Evolutionary conservation across 1,140 invertebrate species (phyloP), one percentile per base, ranked within the genome.

Genomic region (Melitaea cinxia): DNA sequence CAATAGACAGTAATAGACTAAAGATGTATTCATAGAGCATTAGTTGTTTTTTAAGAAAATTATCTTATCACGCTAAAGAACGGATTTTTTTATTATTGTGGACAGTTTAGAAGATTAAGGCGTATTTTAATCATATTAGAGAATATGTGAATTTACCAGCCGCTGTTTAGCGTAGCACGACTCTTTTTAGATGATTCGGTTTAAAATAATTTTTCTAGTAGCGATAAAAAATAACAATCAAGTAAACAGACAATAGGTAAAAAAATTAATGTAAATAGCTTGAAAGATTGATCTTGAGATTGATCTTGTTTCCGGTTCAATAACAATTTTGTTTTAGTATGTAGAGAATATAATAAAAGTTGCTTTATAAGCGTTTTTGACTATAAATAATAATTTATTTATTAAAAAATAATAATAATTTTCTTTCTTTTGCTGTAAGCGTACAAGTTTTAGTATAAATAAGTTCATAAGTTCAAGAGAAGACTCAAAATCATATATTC

Each of bases 41-140:
- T 19, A 2, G n/a, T 19, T 45, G 0, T 9, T 45, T 19, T 45
- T 45, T 19, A 10, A n/a, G 4, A 2, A 15, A n/a, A 39, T 45
- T 23, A 19, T 47, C 37, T 15, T 23, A 47, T 19, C 21, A 47
- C 42, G 42, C 42, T 47, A 47, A 47, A n/a, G 10, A 47, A 47
- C 42, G 42, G 42, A 9, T 23, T 23, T 12, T 0, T 47, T 19
- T 47, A 47, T 47, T 47, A 23, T 47, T 23, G 1, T 47, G 42
- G 42, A 47, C 42, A 47, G 42, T 47, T 47, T n/a, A n/a, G 42
- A 21, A 23, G 19, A 9, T 6, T 17, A 23, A 47, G 42, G 37
- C 37, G 15, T 42, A 42, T 42, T 15, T 17, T 14, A 6, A 42
- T 14, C 12, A 4, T 6, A 33, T 42, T 17, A 9, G 7, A 42